Conservation (phyloP, 2,797 vertebrate genomes). For the Momotus momota region DNA sequence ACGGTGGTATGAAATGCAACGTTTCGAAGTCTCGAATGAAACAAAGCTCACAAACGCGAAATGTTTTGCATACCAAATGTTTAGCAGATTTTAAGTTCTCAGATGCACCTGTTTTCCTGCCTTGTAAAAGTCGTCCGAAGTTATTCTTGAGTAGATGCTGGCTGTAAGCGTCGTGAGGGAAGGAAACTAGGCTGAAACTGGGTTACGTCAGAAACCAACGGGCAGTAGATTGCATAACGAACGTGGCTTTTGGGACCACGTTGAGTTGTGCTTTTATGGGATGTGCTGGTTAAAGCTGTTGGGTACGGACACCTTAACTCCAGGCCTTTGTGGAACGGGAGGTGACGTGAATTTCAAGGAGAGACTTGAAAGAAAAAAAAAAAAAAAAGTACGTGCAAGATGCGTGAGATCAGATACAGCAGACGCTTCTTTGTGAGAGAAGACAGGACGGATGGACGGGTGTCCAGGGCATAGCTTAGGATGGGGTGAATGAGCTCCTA, state of each 20-base stretch:
- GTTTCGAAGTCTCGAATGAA: conserved; percentile 22
- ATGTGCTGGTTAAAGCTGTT: background rate
- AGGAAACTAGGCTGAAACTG: background rate
- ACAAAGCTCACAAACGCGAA: conserved; percentile 21
- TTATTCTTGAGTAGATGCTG: conserved; percentile 42
- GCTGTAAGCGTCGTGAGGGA: background rate
- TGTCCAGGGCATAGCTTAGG: background rate
- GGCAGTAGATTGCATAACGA: background rate
- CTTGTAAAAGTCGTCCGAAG: conserved; percentile 8
- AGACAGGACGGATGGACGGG: background rate
- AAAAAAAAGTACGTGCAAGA: background rate
- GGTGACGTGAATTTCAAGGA: background rate
- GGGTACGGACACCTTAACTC: background rate
- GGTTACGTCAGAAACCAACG: background rate
- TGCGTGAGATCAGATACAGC: background rate
- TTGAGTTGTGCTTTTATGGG: background rate
- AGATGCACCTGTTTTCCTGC: conserved; percentile 15
- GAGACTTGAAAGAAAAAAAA: background rate
- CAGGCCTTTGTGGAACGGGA: background rate
- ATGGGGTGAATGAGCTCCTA: background rate
- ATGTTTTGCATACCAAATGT: conserved; percentile 18
- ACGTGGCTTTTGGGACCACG: background rate
- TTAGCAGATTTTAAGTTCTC: conserved; percentile 35
- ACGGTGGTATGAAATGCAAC: conserved; percentile 35
- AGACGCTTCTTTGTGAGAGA: background rate